These are phyloP conservation scores for Acanthoscelides obtectus DNA, from an alignment of 2,888 invertebrate species.

Conservation along the genomic window DNA sequence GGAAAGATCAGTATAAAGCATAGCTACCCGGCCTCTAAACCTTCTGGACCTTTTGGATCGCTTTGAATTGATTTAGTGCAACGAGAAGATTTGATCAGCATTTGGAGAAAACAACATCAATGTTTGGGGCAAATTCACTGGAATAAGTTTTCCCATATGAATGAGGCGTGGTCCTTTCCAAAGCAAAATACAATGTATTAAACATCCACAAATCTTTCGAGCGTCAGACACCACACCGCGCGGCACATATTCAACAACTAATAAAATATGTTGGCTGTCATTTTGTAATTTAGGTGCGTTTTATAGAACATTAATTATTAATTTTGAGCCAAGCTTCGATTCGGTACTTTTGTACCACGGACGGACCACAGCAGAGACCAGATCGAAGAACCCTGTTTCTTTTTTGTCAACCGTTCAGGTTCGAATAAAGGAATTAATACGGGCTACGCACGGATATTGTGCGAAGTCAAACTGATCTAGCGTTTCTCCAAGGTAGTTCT, in stretches of 20 bases:
- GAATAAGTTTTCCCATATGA: no score
- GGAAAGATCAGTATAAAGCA: no score
- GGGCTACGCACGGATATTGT: not conserved
- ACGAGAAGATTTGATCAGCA: no score
- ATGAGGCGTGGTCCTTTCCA: no score
- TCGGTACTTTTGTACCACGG: constrained; percentile 23
- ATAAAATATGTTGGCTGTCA: constrained; percentile 43
- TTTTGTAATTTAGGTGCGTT: constrained; percentile 39
- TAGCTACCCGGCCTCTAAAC: no score
- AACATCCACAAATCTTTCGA: constrained; percentile 42
- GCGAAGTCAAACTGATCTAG: no score
- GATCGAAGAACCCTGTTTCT: constrained; percentile 17
- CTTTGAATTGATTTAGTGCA: no score
- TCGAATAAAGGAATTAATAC: not conserved
- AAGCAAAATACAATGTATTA: constrained; percentile 45
- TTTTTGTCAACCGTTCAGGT: constrained; percentile 27
- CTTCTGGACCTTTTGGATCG: no score
- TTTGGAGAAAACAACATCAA: no score
- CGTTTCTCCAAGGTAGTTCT: no score
- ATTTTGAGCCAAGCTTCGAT: constrained; percentile 33
- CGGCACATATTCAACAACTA: constrained; percentile 38
- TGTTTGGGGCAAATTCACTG: no score
- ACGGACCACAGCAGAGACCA: constrained; percentile 15
- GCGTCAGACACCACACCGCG: constrained; percentile 25
- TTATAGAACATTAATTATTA: constrained; percentile 44